Conservation (phyloP, 2,113 vertebrate genomes). For the Mesocricetus auratus region DNA sequence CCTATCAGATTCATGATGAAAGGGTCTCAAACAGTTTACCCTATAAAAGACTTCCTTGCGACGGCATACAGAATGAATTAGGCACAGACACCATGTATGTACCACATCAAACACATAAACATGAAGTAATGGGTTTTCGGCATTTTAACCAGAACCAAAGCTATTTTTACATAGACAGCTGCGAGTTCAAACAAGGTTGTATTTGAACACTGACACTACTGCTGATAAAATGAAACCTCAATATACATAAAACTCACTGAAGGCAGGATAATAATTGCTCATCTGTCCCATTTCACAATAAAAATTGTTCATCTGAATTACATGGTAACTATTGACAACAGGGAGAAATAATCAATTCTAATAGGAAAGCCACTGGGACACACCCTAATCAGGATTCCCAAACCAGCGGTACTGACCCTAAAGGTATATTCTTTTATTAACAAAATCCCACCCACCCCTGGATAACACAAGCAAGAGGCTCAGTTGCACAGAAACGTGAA, state of each 20-base stretch:
- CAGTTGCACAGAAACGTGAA: background rate
- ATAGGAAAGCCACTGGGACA: background rate
- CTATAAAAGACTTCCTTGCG: background rate
- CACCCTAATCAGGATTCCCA: background rate
- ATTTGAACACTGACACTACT: background rate
- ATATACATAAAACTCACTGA: conserved; percentile 11
- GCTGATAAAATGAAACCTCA: conserved; percentile 41
- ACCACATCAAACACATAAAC: background rate
- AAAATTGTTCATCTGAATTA: conserved; percentile 42
- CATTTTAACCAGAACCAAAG: background rate
- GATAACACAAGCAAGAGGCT: background rate
- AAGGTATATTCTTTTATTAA: background rate
- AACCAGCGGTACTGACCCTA: background rate
- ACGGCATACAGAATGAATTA: background rate
- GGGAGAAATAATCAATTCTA: conserved; percentile 32
- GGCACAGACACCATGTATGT: background rate
- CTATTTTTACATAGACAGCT: conserved; percentile 44
- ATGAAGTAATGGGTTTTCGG: background rate
- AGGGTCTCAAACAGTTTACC: background rate
- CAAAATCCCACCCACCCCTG: background rate
- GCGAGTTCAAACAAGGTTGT: background rate
- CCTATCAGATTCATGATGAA: background rate
- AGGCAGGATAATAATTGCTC: background rate
- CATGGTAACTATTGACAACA: conserved; percentile 19
- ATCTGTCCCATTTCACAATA: background rate